These are phyloP conservation scores for Centroberyx gerrardi DNA, from an alignment of 2,797 vertebrate genomes.

Conservation along the genomic window DNA sequence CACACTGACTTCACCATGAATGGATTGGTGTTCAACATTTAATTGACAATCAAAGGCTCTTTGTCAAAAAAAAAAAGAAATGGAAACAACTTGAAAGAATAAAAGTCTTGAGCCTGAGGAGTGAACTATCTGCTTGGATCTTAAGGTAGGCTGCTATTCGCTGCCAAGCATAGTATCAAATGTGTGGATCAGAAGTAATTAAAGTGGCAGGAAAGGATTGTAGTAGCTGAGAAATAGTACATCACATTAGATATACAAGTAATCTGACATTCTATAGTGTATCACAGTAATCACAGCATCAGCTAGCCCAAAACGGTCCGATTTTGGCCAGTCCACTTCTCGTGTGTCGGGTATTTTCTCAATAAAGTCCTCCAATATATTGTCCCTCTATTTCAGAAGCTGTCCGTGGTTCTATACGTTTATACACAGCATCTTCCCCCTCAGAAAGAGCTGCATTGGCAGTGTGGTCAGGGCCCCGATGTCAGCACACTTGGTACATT, in stretches of 20 bases:
- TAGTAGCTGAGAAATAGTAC: too few relatives aligned
- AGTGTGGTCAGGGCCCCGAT: conserved; percentile 41
- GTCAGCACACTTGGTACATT: conserved; percentile 56
- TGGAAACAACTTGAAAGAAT: neutral
- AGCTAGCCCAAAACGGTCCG: neutral
- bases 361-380: neutral
- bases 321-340: neutral
- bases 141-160: neutral
- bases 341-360: neutral
- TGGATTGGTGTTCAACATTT: conserved; percentile 18
- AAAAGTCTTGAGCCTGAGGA: conserved; percentile 5
- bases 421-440: conserved; percentile 25
- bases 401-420: conserved; percentile 10
- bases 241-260: too few relatives aligned
- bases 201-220: neutral
- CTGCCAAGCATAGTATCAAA: neutral
- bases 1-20: conserved; percentile 16
- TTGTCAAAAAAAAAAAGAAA: conserved; percentile 20
- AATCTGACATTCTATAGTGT: too few relatives aligned
- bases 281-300: too few relatives aligned
- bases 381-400: neutral
- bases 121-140: neutral
- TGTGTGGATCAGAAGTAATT: conserved; percentile 12
- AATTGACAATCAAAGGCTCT: conserved; percentile 25
- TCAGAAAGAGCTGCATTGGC: conserved; percentile 35